These are phyloP conservation scores for Lydus trimaculatus DNA, from an alignment of 2,888 invertebrate genomes.

Conservation along the genomic window DNA sequence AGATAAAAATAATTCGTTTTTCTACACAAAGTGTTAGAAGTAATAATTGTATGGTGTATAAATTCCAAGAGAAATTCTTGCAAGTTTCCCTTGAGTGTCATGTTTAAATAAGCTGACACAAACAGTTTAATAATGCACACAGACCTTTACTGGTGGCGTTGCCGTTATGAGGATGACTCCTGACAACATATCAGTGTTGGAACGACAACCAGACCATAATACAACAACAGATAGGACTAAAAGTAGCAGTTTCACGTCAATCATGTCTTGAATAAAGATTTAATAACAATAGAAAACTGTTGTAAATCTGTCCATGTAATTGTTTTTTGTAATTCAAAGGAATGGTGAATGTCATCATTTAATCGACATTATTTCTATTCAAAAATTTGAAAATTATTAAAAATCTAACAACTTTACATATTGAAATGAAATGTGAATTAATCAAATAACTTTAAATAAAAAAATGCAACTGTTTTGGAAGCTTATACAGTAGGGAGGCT, in stretches of 20 bases:
- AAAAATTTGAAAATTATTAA: too few relatives aligned
- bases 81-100: background rate
- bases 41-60: background rate
- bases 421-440: background rate
- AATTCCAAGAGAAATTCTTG: background rate
- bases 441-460: background rate
- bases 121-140: conserved; percentile 34
- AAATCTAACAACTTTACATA: too few relatives aligned
- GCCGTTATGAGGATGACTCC: conserved; percentile 28
- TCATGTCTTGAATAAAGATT: conserved; percentile 32
- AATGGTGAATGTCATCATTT: too few relatives aligned
- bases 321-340: background rate
- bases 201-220: conserved; percentile 29
- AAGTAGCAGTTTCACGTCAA: conserved; percentile 36
- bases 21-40: background rate
- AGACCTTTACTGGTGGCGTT: conserved; percentile 25
- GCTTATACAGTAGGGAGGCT: background rate
- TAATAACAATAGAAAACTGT: conserved; percentile 33
- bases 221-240: conserved; percentile 23
- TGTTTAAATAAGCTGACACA: conserved; percentile 29
- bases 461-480: background rate
- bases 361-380: too few relatives aligned
- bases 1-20: background rate
- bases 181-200: conserved; percentile 32
- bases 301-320: conserved; percentile 30